A percentile compares a stretch with the other conserved stretches of the same genome.
Conservation (phyloP, 2,888 invertebrate genomes). For the Meloe dianella region DNA sequence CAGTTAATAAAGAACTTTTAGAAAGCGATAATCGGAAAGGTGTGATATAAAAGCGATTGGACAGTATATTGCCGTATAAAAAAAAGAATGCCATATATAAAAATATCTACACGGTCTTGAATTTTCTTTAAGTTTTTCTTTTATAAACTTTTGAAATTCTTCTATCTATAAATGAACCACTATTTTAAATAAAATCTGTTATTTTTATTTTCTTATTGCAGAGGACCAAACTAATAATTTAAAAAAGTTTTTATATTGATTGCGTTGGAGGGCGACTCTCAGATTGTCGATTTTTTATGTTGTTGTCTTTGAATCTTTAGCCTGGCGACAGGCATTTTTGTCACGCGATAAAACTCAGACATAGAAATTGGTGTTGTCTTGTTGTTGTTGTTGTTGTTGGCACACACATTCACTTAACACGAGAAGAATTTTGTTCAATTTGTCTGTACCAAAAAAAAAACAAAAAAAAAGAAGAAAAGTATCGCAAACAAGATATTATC, state of each 20-base stretch:
- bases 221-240: neutral
- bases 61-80: constrained; percentile 5
- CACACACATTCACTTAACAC: constrained; percentile 1
- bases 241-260: neutral
- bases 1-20: constrained; percentile 3
- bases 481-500: neutral
- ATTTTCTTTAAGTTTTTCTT: too few relatives aligned
- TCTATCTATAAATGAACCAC: too few relatives aligned
- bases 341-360: constrained; percentile 49
- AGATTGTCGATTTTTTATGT: constrained; percentile 20
- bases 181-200: too few relatives aligned
- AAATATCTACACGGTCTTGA: too few relatives aligned
- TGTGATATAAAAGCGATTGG: neutral
- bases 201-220: neutral
- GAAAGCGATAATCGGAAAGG: neutral
- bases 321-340: constrained; percentile 46
- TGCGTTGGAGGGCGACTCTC: neutral
- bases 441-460: neutral
- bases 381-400: neutral
- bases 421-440: neutral
- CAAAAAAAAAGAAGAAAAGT: neutral
- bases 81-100: neutral
- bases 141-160: too few relatives aligned
- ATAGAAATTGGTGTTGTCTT: constrained; percentile 40
- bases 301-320: constrained; percentile 33